phyloP scores from a whole-genome alignment of 2,888 invertebrate genomes.

The Schizaphis graminum region DNA sequence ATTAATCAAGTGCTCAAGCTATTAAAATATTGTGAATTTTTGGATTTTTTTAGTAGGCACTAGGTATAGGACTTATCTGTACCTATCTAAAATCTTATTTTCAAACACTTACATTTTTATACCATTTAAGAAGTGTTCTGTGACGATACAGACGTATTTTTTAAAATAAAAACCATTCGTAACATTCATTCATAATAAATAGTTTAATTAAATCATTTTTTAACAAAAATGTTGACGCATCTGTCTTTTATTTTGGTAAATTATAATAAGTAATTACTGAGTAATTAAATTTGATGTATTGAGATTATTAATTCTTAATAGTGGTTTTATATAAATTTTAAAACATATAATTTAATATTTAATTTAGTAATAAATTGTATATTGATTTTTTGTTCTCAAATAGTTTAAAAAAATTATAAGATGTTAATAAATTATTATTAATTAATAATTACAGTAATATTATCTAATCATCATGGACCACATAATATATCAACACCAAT shows the following conservation, averaged over 20 bases:
- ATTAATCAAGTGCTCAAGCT: neutral
- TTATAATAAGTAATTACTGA: neutral
- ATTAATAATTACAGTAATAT: neutral
- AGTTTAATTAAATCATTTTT: neutral
- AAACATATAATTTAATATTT: neutral
- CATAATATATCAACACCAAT: neutral
- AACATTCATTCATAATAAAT: neutral
- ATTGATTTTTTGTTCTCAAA: neutral
- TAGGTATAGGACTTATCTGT: neutral
- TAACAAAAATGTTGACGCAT: neutral
- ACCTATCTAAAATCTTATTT: neutral
- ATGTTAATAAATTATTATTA: neutral
- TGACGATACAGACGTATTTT: neutral
- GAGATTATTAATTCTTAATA: neutral
- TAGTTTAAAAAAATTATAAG: neutral
- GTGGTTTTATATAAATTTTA: neutral
- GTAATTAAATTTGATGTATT: neutral
- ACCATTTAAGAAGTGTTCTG: neutral
- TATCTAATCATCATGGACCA: neutral
- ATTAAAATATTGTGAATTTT: neutral
- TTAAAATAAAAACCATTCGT: neutral
- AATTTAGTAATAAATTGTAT: neutral
- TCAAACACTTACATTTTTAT: neutral
- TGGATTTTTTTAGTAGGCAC: neutral
- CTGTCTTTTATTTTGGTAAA: neutral